Conservation (phyloP, 1,140 invertebrate genomes). For the Rhopalosiphum maidis region DNA sequence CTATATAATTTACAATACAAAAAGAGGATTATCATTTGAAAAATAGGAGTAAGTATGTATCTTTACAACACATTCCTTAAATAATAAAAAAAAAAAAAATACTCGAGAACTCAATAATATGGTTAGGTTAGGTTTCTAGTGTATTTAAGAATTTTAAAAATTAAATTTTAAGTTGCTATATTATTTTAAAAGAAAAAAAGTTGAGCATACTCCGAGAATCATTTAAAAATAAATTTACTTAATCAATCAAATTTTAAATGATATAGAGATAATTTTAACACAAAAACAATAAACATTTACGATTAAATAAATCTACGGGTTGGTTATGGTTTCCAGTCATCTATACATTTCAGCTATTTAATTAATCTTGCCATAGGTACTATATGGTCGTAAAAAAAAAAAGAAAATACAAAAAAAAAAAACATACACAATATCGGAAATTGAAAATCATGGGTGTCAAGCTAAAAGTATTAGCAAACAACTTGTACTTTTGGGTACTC, state of each 20-base stretch:
- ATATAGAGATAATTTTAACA: neutral
- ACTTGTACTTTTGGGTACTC: neutral
- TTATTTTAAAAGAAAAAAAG: too few relatives aligned
- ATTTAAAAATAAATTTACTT: neutral
- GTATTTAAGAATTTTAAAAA: too few relatives aligned
- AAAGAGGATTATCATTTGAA: too few relatives aligned
- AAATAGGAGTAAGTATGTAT: too few relatives aligned
- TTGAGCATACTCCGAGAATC: too few relatives aligned
- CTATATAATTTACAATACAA: too few relatives aligned
- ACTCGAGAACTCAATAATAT: too few relatives aligned
- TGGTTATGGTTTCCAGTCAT: neutral
- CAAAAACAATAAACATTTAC: neutral
- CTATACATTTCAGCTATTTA: neutral
- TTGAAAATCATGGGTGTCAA: neutral
- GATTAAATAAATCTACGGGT: neutral
- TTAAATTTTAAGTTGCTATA: too few relatives aligned
- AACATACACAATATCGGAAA: neutral
- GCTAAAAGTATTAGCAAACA: neutral
- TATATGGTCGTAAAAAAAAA: neutral
- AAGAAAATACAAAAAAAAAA: neutral
- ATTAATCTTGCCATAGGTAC: neutral
- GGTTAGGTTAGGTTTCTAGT: too few relatives aligned
- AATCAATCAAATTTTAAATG: neutral
- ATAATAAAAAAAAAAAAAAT: too few relatives aligned
- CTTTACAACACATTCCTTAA: too few relatives aligned